Conservation (phyloP, 2,888 invertebrate species). For the Polylopha cassiicola region DNA sequence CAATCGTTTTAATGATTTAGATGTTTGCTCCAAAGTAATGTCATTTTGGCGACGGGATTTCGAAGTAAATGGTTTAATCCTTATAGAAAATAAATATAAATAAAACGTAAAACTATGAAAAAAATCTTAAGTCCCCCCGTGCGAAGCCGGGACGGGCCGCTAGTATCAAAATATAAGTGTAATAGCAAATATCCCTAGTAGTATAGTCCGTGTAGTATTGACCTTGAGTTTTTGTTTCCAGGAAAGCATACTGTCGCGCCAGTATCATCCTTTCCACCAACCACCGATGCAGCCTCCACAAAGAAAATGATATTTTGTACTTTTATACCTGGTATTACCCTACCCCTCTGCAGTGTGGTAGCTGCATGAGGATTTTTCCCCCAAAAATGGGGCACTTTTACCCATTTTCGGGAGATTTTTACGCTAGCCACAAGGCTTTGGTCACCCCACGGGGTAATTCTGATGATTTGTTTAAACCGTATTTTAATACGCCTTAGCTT, state of each 20-base stretch:
- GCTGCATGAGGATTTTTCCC: constrained; percentile 8
- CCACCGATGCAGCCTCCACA: constrained; percentile 60
- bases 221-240: constrained; percentile 34
- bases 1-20: no score
- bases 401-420: constrained; percentile 16
- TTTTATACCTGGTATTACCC: constrained; percentile 17
- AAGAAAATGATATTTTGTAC: constrained; percentile 46
- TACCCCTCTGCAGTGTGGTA: constrained; percentile 14
- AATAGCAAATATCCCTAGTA: neutral
- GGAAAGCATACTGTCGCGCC: constrained; percentile 59
- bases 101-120: no score
- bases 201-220: neutral
- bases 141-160: no score
- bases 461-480: no score
- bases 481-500: constrained; percentile 2
- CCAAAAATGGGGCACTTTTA: neutral
- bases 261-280: constrained; percentile 69
- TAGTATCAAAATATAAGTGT: neutral
- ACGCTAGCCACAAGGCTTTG: no score
- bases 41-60: no score
- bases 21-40: no score
- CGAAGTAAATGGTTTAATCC: no score
- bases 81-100: no score
- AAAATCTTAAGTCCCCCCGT: no score
- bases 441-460: no score